A percentile compares a stretch with the other conserved stretches of the same genome.
These are phyloP conservation scores for Therioaphis trifolii DNA, from an alignment of 2,888 invertebrate genomes.

Conservation along the genomic window DNA sequence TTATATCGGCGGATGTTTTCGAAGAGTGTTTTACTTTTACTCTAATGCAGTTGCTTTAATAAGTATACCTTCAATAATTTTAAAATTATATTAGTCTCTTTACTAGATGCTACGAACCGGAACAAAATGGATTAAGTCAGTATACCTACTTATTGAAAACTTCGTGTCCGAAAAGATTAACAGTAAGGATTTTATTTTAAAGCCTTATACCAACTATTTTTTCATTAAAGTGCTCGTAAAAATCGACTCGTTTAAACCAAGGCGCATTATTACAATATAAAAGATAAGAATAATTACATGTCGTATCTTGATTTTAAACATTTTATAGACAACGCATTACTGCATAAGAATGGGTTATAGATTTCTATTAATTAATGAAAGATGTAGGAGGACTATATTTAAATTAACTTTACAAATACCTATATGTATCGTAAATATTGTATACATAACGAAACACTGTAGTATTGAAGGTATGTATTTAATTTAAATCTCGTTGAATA, in stretches of 20 bases:
- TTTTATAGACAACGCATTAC: slow-evolving; percentile 13
- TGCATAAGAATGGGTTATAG: slow-evolving; percentile 7
- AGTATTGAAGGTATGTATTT: not conserved
- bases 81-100: not conserved
- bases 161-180: slow-evolving; percentile 48
- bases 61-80: slow-evolving; percentile 28
- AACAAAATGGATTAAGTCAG: slow-evolving; percentile 35
- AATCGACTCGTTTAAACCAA: slow-evolving; percentile 34
- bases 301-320: slow-evolving; percentile 45
- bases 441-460: not conserved
- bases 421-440: slow-evolving; percentile 24
- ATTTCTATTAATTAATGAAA: slow-evolving; percentile 15
- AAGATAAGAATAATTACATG: slow-evolving; percentile 53
- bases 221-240: slow-evolving; percentile 46
- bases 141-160: slow-evolving; percentile 9
- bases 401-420: not conserved
- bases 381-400: slow-evolving; percentile 9
- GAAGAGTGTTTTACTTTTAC: not conserved
- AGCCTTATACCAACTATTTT: not conserved
- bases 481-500: slow-evolving; percentile 19
- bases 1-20: slow-evolving; percentile 5
- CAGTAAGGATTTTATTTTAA: slow-evolving; percentile 29
- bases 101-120: slow-evolving; percentile 21
- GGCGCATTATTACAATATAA: slow-evolving; percentile 14
- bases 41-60: not conserved